Evolutionary conservation across 2,797 vertebrate genomes (phyloP), one percentile per base, ranked within the genome.

Genomic region (Aphelocoma californica): DNA sequence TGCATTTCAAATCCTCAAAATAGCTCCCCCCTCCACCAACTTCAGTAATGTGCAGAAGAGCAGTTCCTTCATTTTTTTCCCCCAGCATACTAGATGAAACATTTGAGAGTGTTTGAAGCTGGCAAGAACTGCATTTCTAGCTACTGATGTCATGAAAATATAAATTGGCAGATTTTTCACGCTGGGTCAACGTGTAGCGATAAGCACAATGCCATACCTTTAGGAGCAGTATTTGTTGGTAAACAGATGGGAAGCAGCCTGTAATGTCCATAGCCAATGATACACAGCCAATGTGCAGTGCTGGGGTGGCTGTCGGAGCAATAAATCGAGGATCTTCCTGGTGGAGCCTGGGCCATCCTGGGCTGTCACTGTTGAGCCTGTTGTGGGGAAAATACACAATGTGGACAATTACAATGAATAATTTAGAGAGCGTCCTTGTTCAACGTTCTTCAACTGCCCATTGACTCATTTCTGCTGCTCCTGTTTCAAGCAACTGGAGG

Each of bases 101-200:
- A 92, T 81, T 84, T 84, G 82, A 88, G 90, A 92, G 73, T 86
- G 92, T 96, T 96, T 95, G 95, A 96, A 93, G 94, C 92, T 90
- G 90, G 85, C 91, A 80, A 92, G 92, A 81, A 82, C 92, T 29
- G 82, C 83, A 80, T 93, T 95, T 94, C 81, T 91, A 95, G 86
- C 81, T 88, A 86, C 78, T 84, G 94, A 95, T 96, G 91, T 95
- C 86, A 94, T 70, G 83, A 95, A 95, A 93, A 95, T 82, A 93
- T 50, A 94, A 96, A 95, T 94, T 95, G 93, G 94, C 90, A 88
- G 90, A 96, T 96, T 97, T 94, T 95, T 90, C 96, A 95, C 25
- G 53, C 95, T 93, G 95, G 94, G 90, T 94, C 96, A 95, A 90
- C 0, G 2, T 88, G 95, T 67, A 94, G 91, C 2, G 91, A 96